Percentiles rank a stretch among this genome's conserved stretches.
phyloP scores from a whole-genome alignment of 2,797 vertebrate species.

The Syncerus caffer region DNA sequence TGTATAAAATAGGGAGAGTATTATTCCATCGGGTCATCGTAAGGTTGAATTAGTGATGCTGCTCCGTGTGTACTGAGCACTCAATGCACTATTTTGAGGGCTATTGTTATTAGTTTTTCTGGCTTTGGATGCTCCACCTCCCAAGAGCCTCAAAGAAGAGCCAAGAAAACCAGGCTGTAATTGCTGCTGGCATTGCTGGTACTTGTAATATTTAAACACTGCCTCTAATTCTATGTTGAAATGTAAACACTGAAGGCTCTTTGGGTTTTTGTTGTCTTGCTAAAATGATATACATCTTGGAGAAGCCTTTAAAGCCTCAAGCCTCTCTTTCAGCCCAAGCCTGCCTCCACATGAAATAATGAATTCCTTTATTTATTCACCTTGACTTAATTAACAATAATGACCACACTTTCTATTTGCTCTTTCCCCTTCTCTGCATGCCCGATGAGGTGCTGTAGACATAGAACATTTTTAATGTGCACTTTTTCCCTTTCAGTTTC shows the following conservation, averaged over 20 bases:
- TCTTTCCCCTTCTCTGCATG: background rate
- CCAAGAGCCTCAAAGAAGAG: background rate
- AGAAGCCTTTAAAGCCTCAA: background rate
- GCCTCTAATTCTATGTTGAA: background rate
- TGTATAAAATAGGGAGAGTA: background rate
- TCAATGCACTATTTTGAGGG: background rate
- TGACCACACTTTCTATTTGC: background rate
- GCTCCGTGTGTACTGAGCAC: background rate
- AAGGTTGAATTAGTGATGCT: background rate
- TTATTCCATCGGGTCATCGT: background rate
- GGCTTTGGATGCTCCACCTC: background rate
- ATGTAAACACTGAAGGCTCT: slow-evolving; percentile 13
- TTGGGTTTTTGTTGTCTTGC: background rate
- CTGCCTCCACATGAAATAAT: background rate
- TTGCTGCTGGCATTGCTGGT: background rate
- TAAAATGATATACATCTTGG: background rate
- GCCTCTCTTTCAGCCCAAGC: background rate
- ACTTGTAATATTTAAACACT: background rate
- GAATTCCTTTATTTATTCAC: background rate
- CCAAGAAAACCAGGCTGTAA: background rate
- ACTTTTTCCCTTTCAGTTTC: background rate
- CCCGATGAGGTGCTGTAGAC: background rate
- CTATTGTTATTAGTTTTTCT: background rate
- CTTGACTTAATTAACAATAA: background rate
- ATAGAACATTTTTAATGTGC: background rate